Percentiles rank a stretch among this genome's conserved stretches.
Conservation (phyloP, 2,797 vertebrate species). For the Falco peregrinus region DNA sequence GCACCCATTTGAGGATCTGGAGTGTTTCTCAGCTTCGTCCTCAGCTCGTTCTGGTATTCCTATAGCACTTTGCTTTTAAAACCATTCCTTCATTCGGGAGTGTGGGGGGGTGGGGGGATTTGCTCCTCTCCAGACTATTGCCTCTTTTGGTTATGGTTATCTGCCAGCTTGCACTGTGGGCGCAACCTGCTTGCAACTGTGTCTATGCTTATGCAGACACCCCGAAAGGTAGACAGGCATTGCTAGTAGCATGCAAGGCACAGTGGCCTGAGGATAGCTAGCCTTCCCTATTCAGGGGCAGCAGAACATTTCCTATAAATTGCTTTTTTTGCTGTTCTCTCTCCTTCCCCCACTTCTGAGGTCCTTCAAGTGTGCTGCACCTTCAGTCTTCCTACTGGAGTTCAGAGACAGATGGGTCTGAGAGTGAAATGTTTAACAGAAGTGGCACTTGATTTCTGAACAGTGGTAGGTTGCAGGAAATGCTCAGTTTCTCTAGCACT, state of each 20-base stretch:
- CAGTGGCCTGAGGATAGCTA: neutral
- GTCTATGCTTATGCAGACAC: neutral
- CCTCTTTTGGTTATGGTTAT: neutral
- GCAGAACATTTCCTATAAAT: neutral
- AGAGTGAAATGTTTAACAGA: neutral
- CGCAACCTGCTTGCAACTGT: neutral
- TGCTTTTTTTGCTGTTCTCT: neutral
- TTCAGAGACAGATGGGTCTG: neutral
- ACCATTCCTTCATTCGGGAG: neutral
- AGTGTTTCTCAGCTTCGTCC: neutral
- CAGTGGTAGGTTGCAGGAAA: neutral
- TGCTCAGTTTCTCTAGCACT: neutral
- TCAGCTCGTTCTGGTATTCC: neutral
- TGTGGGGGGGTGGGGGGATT: neutral
- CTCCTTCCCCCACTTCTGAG: neutral
- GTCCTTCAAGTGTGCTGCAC: neutral
- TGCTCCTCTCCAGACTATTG: neutral
- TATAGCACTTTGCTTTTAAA: neutral
- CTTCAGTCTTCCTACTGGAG: neutral
- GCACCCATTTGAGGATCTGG: neutral
- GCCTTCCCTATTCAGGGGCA: neutral
- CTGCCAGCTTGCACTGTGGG: neutral
- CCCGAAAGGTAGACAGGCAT: accelerated
- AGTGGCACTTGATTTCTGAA: neutral
- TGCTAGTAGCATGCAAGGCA: neutral